Evolutionary conservation across 23 tunicate genomes (phyloP).

Genomic region (Ascidia mentula): DNA sequence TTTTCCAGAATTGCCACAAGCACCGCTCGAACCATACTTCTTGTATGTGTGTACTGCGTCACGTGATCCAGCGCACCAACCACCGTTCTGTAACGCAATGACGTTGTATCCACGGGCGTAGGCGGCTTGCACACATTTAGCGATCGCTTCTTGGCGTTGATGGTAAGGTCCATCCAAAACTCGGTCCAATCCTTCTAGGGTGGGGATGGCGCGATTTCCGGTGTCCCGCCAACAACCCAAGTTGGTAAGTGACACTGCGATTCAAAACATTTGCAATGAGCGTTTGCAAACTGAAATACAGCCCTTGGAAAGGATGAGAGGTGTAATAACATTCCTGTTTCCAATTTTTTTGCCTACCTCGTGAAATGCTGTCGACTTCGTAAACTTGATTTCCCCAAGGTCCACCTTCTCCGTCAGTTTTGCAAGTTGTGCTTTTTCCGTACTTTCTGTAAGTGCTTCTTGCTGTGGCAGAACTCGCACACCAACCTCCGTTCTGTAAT

Average conservation of each 20-base stretch:
- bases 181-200: conserved; percentile 1
- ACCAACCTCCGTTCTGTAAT: too few species aligned
- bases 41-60: conserved; percentile 17
- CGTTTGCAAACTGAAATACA: too few species aligned
- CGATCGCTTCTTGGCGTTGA: conserved; percentile 11
- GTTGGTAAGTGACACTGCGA: neutral
- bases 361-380: too few species aligned
- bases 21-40: neutral
- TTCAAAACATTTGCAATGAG: too few species aligned
- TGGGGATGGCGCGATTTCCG: neutral
- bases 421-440: too few species aligned
- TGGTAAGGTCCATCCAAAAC: conserved; percentile 1
- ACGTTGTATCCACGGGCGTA: conserved; percentile 21
- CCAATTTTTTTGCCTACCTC: too few species aligned
- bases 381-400: too few species aligned
- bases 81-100: conserved; percentile 19
- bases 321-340: too few species aligned
- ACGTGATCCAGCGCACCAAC: conserved; percentile 12
- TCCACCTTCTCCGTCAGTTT: too few species aligned
- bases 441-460: too few species aligned
- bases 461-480: too few species aligned
- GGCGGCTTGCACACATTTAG: conserved; percentile 23
- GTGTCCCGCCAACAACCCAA: conserved; percentile 7
- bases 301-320: too few species aligned
- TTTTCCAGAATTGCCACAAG: conserved; percentile 24